Percentiles rank a stretch among this genome's conserved stretches.
phyloP scores from a whole-genome alignment of 2,888 invertebrate species.

The Hartigia nigra region DNA sequence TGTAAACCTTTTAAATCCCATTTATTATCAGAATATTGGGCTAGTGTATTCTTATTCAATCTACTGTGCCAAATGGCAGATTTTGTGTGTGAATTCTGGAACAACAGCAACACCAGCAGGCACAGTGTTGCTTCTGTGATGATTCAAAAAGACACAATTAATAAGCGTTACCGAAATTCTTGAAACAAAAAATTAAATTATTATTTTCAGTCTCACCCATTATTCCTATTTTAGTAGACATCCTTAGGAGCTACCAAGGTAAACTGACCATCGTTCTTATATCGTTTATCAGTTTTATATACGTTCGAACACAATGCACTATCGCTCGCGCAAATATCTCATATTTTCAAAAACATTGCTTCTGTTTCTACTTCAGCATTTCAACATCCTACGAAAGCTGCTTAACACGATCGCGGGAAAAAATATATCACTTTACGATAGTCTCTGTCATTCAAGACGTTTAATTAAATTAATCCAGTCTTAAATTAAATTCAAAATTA shows the following conservation, averaged over 20 bases:
- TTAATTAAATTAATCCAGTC: background rate
- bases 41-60: background rate
- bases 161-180: background rate
- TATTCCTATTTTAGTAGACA: conserved; percentile 3
- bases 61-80: background rate
- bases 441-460: background rate
- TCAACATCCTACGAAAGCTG: conserved; percentile 27
- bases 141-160: background rate
- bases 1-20: background rate
- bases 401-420: conserved; percentile 3
- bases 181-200: background rate
- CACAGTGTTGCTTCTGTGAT: background rate
- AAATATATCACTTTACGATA: conserved; percentile 21
- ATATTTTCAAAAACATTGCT: conserved; percentile 27
- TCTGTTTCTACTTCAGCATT: conserved; percentile 16
- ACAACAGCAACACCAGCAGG: background rate
- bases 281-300: conserved; percentile 11
- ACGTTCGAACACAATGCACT: conserved; percentile 23
- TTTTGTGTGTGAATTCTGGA: background rate
- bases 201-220: background rate
- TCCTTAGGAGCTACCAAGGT: background rate
- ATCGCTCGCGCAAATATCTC: conserved; percentile 1
- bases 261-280: background rate
- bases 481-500: background rate
- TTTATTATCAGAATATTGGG: background rate